Evolutionary conservation across 2,797 vertebrate species (phyloP).

Genomic region (Clarias platycephalus): DNA sequence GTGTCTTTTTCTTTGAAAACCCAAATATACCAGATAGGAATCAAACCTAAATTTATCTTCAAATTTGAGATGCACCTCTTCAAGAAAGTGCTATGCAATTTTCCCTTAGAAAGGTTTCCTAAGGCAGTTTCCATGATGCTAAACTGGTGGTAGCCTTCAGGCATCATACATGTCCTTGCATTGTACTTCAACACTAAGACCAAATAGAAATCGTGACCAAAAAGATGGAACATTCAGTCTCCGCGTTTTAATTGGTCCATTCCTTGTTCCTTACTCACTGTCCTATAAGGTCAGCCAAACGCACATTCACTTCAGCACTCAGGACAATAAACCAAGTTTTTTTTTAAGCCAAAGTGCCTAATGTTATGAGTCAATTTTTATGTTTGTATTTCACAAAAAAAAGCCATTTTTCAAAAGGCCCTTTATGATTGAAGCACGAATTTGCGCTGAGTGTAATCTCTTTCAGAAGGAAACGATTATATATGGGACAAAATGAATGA

Average conservation of each 20-base stretch:
- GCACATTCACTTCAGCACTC: conserved; percentile 56
- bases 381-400: conserved; percentile 68
- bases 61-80: not conserved
- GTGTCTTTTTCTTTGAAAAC: not conserved
- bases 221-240: conserved; percentile 4
- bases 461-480: not conserved
- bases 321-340: conserved; percentile 50
- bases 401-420: conserved; percentile 13
- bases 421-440: not conserved
- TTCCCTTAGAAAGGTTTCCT: not conserved
- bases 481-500: not conserved
- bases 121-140: not conserved
- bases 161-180: not conserved
- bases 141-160: not conserved
- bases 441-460: not conserved
- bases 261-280: conserved; percentile 44
- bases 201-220: not conserved
- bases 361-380: conserved; percentile 69
- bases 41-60: not conserved
- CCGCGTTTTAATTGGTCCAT: conserved; percentile 42
- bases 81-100: not conserved
- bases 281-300: conserved; percentile 50
- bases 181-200: not conserved
- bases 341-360: conserved; percentile 66
- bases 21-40: not conserved